These are phyloP conservation scores for Fabriciana adippe DNA, from an alignment of 2,888 invertebrate species.

Conservation along the genomic window DNA sequence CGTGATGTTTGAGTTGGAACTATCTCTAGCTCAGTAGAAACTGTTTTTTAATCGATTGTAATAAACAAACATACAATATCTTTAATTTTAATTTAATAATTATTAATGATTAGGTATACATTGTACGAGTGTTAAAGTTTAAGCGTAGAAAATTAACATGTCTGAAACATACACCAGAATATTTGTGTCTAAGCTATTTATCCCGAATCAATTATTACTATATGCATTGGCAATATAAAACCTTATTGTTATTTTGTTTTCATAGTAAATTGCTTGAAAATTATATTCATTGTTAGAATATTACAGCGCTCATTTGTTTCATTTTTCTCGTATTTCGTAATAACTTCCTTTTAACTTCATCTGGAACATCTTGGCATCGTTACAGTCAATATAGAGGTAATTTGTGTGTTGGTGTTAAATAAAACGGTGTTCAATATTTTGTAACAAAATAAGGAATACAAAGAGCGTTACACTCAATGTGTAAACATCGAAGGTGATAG, in stretches of 20 bases:
- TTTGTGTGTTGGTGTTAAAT: conserved; percentile 79
- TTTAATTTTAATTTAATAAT: no score
- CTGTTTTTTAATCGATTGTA: no score
- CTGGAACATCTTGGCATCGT: conserved; percentile 60
- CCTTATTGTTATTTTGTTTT: not conserved
- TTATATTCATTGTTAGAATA: not conserved
- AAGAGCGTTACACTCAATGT: conserved; percentile 78
- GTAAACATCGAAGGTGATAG: conserved; percentile 64
- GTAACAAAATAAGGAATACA: conserved; percentile 81
- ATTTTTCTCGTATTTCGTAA: conserved; percentile 53
- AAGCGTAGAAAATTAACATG: no score
- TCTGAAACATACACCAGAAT: no score
- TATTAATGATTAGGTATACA: no score
- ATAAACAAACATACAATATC: no score
- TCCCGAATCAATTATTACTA: no score
- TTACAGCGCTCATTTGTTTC: conserved; percentile 27
- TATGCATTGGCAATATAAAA: no score
- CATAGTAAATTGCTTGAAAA: not conserved
- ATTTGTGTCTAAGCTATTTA: no score
- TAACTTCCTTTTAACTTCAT: conserved; percentile 54
- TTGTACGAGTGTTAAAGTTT: no score
- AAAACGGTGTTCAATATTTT: conserved; percentile 82
- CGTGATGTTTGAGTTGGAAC: no score
- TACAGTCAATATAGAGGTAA: conserved; percentile 68
- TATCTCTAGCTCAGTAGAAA: no score